These are phyloP conservation scores for Lytechinus pictus DNA, from an alignment of 35 echinoderm and acorn worm genomes.

Conservation along the genomic window DNA sequence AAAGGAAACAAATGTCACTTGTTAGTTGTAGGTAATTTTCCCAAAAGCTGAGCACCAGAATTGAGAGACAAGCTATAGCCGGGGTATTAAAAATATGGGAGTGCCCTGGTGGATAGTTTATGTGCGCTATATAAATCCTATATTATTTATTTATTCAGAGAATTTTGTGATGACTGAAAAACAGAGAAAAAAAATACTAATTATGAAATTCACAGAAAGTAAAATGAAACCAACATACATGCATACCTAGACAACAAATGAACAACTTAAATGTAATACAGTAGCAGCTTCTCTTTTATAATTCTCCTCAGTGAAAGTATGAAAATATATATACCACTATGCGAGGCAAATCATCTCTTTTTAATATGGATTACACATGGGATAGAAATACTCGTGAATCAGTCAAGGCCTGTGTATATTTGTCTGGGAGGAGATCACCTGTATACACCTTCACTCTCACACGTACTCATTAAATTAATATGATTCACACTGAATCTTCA, in stretches of 20 bases:
- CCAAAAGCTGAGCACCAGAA: neutral
- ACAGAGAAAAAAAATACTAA: too few species aligned
- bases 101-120: too few species aligned
- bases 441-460: slow-evolving; percentile 19
- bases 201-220: neutral
- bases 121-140: too few species aligned
- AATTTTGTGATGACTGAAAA: too few species aligned
- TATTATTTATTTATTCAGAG: too few species aligned
- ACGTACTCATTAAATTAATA: neutral
- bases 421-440: neutral
- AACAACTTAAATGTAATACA: neutral
- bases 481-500: neutral
- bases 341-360: neutral
- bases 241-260: too few species aligned
- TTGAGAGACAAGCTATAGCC: too few species aligned
- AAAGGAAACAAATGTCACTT: too few species aligned
- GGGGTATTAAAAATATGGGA: too few species aligned
- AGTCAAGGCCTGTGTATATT: neutral
- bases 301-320: neutral
- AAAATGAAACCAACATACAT: neutral
- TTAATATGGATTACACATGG: slow-evolving; percentile 22
- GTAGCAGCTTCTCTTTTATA: neutral
- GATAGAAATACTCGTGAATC: slow-evolving; percentile 27
- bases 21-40: neutral
- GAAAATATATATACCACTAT: neutral